These are phyloP conservation scores for Nipponia nippon DNA, from an alignment of 2,113 vertebrate genomes.

Conservation along the genomic window DNA sequence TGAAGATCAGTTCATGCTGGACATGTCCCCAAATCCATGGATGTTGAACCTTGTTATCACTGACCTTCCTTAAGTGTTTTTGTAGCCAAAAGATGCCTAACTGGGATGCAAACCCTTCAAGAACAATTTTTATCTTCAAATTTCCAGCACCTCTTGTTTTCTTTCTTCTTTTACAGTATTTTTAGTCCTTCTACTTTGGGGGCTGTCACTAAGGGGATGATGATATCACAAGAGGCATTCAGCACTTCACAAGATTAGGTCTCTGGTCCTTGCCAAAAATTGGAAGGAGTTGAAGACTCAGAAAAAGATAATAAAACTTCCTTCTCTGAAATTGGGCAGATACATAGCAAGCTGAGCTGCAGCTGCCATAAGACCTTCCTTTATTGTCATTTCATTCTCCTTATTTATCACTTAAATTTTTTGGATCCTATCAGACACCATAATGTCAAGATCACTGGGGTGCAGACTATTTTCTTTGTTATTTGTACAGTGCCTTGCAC, in stretches of 20 bases:
- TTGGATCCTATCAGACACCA: background rate
- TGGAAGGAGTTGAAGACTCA: background rate
- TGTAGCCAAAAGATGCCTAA: background rate
- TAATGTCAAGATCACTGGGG: background rate
- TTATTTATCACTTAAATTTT: background rate
- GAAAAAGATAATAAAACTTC: slow-evolving; percentile 11
- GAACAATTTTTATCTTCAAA: background rate
- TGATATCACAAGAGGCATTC: slow-evolving; percentile 53
- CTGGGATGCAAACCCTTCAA: background rate
- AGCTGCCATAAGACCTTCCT: background rate
- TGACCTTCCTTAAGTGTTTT: background rate
- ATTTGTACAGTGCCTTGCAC: background rate
- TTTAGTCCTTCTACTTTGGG: slow-evolving; percentile 48
- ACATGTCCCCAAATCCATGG: background rate
- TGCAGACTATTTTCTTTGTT: background rate
- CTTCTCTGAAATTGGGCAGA: background rate
- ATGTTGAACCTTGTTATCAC: background rate
- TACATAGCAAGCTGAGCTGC: background rate
- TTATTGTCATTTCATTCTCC: background rate
- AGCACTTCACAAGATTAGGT: slow-evolving; percentile 53
- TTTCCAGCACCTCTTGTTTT: slow-evolving; percentile 1
- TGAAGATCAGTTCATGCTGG: background rate
- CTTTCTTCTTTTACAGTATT: slow-evolving; percentile 24
- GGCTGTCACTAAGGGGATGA: slow-evolving; percentile 47
- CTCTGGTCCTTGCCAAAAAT: slow-evolving; percentile 44